Evolutionary conservation across 92 coral and sea anemone genomes (phyloP).

Genomic region (Palythoa grandiflora): DNA sequence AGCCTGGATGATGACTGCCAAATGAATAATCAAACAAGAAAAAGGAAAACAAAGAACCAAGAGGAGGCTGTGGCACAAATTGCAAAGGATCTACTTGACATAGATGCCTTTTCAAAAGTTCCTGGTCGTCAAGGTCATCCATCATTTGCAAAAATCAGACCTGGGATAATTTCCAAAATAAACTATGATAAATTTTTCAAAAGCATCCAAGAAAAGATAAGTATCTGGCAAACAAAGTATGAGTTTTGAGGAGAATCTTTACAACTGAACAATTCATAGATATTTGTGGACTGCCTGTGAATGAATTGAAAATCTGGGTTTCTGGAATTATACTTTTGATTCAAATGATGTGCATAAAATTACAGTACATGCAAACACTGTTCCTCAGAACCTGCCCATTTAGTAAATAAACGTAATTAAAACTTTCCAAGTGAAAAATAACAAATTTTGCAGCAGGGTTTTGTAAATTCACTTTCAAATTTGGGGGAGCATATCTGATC

Average conservation of each 20-base stretch:
- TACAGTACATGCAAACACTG: no score
- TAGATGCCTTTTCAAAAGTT: slow-evolving; percentile 43
- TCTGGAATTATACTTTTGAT: not conserved
- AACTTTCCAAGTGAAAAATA: no score
- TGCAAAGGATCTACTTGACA: slow-evolving; percentile 44
- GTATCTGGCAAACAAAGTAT: slow-evolving; percentile 45
- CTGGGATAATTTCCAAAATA: slow-evolving; percentile 32
- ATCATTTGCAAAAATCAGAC: slow-evolving; percentile 48
- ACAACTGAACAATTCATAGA: not conserved
- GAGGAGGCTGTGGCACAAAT: slow-evolving; percentile 63
- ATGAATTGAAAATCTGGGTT: not conserved
- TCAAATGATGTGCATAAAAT: no score
- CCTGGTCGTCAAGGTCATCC: slow-evolving; percentile 62
- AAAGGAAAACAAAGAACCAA: slow-evolving; percentile 36
- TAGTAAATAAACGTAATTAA: no score
- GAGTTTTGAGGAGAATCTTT: slow-evolving; percentile 14
- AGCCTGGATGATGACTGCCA: slow-evolving; percentile 59
- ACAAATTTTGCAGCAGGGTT: no score
- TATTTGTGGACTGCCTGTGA: not conserved
- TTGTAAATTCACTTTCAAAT: no score
- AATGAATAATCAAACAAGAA: slow-evolving; percentile 22
- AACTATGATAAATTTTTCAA: slow-evolving; percentile 42
- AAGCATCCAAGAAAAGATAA: slow-evolving; percentile 39
- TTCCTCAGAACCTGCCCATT: no score
- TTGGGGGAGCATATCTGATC: no score